These are phyloP conservation scores for Cyclina sinensis DNA, from an alignment of 1,140 invertebrate genomes.

Conservation along the genomic window DNA sequence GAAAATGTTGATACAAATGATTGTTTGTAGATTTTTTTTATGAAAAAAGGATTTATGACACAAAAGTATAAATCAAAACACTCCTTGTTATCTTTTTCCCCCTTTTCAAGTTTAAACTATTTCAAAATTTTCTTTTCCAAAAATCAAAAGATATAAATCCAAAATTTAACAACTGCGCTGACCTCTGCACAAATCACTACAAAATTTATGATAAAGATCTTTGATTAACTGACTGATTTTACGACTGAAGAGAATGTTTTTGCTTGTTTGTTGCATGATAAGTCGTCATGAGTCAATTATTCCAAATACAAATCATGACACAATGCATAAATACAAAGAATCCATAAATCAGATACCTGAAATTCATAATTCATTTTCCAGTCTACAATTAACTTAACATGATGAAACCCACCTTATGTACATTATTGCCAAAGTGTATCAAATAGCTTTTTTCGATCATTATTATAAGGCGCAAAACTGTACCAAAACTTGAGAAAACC, in stretches of 20 bases:
- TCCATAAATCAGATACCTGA: conserved; percentile 16
- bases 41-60: not conserved
- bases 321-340: conserved; percentile 26
- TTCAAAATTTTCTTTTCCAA: not conserved
- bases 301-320: conserved; percentile 15
- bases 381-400: not conserved
- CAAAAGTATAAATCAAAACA: no score
- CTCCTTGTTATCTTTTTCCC: no score
- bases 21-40: not conserved
- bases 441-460: conserved; percentile 9
- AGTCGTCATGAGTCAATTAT: not conserved
- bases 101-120: not conserved
- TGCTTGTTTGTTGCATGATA: conserved; percentile 13
- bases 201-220: not conserved
- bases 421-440: conserved; percentile 21
- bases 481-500: conserved; percentile 50
- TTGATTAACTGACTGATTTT: conserved; percentile 22
- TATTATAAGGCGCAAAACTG: conserved; percentile 41
- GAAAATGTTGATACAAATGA: no score
- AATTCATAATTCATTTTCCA: conserved; percentile 32
- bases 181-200: conserved; percentile 4
- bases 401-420: conserved; percentile 1
- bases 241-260: conserved; percentile 24
- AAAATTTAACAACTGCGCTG: not conserved
- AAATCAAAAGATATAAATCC: not conserved